phyloP scores from a whole-genome alignment of 1,140 invertebrate genomes.

The Oscheius sp. region DNA sequence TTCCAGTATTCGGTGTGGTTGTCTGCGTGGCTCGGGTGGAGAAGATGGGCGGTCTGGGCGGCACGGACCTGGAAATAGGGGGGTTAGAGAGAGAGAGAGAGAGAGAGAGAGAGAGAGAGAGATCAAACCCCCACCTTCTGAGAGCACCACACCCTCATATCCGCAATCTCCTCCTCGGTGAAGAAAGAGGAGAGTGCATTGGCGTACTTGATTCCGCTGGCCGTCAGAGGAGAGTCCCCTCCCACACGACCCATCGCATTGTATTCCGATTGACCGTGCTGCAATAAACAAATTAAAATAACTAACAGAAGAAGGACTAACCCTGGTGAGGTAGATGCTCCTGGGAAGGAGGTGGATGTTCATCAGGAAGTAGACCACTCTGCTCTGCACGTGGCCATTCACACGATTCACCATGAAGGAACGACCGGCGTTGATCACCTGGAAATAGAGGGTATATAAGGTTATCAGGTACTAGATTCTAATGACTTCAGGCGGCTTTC shows the following conservation, averaged over 20 bases:
- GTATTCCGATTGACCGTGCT: conserved; percentile 93
- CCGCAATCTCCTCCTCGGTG: conserved; percentile 62
- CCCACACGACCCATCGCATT: conserved; percentile 90
- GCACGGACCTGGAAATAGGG: conserved; percentile 70
- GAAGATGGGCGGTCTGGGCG: conserved; percentile 85
- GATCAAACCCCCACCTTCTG: conserved; percentile 72
- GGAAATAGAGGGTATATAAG: no score
- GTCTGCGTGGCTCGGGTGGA: conserved; percentile 68
- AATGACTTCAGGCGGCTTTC: not conserved
- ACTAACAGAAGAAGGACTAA: conserved; percentile 63
- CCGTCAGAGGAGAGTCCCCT: conserved; percentile 85
- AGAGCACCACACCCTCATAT: conserved; percentile 93
- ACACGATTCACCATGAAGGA: conserved; percentile 66
- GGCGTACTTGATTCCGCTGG: conserved; percentile 78
- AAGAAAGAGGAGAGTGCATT: conserved; percentile 80
- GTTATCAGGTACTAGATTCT: no score
- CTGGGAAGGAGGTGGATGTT: conserved; percentile 97
- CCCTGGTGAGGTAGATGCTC: conserved; percentile 81
- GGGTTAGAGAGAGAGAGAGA: not conserved
- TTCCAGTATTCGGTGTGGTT: conserved; percentile 94
- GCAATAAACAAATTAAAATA: conserved; percentile 46
- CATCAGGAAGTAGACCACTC: conserved; percentile 99
- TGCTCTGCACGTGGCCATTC: conserved; percentile 84
- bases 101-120: no score
- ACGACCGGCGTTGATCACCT: conserved; percentile 75